These are phyloP conservation scores for Porites lobata DNA, from an alignment of 92 coral and sea anemone species.

Conservation along the genomic window DNA sequence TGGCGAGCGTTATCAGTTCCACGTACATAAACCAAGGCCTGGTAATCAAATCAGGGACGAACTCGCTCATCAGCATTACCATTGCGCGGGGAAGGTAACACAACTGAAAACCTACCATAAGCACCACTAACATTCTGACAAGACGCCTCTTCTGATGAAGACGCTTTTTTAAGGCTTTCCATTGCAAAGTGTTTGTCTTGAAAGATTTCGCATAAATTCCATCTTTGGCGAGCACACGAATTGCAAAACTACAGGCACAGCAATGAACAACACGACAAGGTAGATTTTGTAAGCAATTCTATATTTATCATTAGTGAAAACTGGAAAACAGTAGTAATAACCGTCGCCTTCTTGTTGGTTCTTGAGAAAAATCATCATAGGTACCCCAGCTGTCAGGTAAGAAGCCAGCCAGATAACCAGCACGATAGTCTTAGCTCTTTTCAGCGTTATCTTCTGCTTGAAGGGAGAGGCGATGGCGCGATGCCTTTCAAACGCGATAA, in stretches of 20 bases:
- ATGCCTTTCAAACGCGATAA: neutral
- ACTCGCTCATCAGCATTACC: conserved; percentile 65
- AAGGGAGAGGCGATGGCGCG: neutral
- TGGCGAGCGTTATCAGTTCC: conserved; percentile 26
- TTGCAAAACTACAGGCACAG: conserved; percentile 67
- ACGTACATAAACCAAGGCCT: conserved; percentile 24
- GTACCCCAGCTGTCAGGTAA: conserved; percentile 53
- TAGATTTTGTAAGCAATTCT: conserved; percentile 55
- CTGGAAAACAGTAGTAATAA: conserved; percentile 24
- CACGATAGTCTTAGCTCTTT: conserved; percentile 48
- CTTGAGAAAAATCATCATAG: conserved; percentile 40
- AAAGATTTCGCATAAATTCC: neutral
- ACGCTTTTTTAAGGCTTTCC: conserved; percentile 19
- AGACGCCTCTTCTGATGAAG: conserved; percentile 39
- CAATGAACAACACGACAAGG: conserved; percentile 68
- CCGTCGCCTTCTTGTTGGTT: neutral
- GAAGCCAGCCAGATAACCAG: conserved; percentile 70
- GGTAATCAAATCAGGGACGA: conserved; percentile 13
- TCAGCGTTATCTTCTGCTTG: conserved; percentile 27
- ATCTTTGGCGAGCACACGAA: conserved; percentile 57
- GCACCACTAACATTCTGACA: conserved; percentile 70
- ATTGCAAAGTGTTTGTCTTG: conserved; percentile 29
- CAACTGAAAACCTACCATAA: conserved; percentile 64
- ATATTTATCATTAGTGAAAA: conserved; percentile 29
- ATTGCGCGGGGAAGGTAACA: conserved; percentile 87